phyloP scores from a whole-genome alignment of 2,888 invertebrate species.

The Caenorhabditis imperialis region DNA sequence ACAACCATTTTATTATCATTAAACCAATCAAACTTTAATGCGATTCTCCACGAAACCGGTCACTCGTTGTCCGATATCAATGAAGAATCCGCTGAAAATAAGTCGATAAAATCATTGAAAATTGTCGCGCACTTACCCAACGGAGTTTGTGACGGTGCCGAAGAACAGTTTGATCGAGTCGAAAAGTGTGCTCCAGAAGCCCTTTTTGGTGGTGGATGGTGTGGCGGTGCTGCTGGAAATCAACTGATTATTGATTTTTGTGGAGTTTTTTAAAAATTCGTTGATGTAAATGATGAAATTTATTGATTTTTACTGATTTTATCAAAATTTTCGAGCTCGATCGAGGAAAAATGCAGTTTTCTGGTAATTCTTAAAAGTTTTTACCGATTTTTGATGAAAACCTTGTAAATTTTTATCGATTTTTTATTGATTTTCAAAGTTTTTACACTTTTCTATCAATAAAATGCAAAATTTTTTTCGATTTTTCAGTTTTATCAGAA shows the following conservation, averaged over 20 bases:
- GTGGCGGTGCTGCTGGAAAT: constrained; percentile 12
- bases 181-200: constrained; percentile 26
- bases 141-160: constrained; percentile 29
- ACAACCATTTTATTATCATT: neutral
- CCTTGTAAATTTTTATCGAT: no score
- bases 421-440: neutral
- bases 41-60: constrained; percentile 28
- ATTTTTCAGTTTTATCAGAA: no score
- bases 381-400: no score
- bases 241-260: no score
- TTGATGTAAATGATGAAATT: no score
- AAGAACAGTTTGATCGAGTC: constrained; percentile 24
- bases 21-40: constrained; percentile 19
- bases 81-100: constrained; percentile 30
- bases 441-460: no score
- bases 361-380: no score
- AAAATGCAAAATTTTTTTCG: no score
- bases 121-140: constrained; percentile 8
- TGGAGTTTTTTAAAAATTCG: no score
- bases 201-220: constrained; percentile 8
- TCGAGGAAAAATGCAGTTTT: no score
- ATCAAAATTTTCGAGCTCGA: no score
- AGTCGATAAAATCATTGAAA: neutral
- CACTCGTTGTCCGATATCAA: constrained; percentile 24
- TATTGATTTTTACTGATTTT: no score